A percentile compares a stretch with the other conserved stretches of the same genome.
phyloP scores from a whole-genome alignment of 2,113 vertebrate genomes.

The Illadopsis cleaveri region DNA sequence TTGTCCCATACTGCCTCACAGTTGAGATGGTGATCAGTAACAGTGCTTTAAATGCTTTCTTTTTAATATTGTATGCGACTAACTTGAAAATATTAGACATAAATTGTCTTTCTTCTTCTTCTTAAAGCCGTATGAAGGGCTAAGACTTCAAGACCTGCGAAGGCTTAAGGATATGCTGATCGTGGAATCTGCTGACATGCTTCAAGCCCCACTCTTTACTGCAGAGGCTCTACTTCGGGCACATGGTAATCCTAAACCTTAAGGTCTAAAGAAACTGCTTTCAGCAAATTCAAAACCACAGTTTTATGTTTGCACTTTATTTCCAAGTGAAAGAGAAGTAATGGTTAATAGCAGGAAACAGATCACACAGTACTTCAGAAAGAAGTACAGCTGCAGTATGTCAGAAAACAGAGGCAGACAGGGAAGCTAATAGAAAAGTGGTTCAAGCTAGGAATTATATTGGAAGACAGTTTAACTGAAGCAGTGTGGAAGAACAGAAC shows the following conservation, averaged over 20 bases:
- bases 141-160: slow-evolving; percentile 92
- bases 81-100: not conserved
- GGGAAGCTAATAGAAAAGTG: not conserved
- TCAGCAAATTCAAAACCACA: not conserved
- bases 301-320: not conserved
- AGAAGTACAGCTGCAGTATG: not conserved
- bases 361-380: not conserved
- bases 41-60: not conserved
- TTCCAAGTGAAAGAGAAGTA: not conserved
- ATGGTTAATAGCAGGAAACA: not conserved
- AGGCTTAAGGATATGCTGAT: slow-evolving; percentile 98
- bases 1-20: not conserved
- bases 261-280: not conserved
- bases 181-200: slow-evolving; percentile 98
- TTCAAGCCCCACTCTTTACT: slow-evolving; percentile 95
- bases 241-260: slow-evolving; percentile 82
- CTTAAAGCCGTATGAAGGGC: slow-evolving; percentile 88
- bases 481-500: not conserved
- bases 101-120: slow-evolving; percentile 39
- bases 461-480: not conserved
- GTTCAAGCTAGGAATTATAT: not conserved
- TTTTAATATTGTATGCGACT: not conserved
- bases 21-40: not conserved
- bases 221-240: slow-evolving; percentile 96
- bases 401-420: not conserved